Evolutionary conservation across 2,888 invertebrate genomes (phyloP), one percentile per base, ranked within the genome.

Genomic region (Eudemis profundana): DNA sequence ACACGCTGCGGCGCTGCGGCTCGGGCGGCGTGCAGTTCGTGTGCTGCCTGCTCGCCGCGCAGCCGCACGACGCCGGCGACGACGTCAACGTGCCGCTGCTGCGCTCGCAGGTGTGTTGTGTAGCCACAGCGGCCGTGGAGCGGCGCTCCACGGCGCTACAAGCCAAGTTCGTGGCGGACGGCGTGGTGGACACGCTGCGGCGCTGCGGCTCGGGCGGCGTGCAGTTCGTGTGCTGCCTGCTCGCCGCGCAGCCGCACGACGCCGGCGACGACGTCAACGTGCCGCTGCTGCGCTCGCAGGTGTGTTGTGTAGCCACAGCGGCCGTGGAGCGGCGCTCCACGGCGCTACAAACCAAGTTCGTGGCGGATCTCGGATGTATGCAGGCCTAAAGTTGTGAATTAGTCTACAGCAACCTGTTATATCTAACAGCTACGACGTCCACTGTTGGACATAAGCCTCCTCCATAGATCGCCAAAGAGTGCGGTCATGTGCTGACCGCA

Each of bases 211-310:
- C 87, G 0, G 96, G 82, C 89, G 91, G 91, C 7, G 84, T 97
- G 53, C 96, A 97, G 84, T 99, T 98, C 86, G 95, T 98, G 21
- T 98, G 86, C 95, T 98, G 75, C 94, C 95, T 90, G 94, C 96
- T 88, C 93, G 95, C 90, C 94, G 96, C 69, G 95, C 97, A 78
- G 79, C 92, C 75, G 69, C 79, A 78, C 72, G 93, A 78, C 74
- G 71, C 73, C 66, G 83, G 63, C 66, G 93, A 79, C 78, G 92
- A 82, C 77, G 94, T 98, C 70, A 98, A 98, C 84, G 95, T 98
- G 71, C 98, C 98, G 61, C 93, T 98, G 66, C 87, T 98, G 50
- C 92, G 98, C 73, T 97, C 97, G 69, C 97, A 97, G 95, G 97
- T 97, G 66, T 21, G 14, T n/a, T 53, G 38, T 15, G 1, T 4